Base-by-base conservation (phyloP, 2,888 invertebrate genomes). In the Seira ritae region DNA sequence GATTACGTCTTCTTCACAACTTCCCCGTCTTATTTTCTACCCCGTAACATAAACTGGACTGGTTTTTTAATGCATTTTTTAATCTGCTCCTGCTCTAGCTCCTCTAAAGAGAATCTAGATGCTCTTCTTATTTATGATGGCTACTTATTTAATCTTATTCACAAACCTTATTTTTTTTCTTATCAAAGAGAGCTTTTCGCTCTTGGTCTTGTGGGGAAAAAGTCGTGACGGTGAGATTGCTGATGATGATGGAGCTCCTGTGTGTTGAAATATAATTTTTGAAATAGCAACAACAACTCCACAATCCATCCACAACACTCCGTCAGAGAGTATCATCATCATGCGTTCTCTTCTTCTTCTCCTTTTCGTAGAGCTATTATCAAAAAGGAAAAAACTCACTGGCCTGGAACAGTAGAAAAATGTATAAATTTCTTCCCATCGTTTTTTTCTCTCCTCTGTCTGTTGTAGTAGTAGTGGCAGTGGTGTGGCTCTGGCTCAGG, bases 321-420 rank as follows among this genome's bases (percentile, higher is more conserved):
- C 2, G 31, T 31, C 31, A 31, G 31, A 31, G 3, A 31, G 31
- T 12, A 55, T 55, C 55, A 55, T 55, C 55, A 55, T 55, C 55
- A 55, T 73, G 22, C 23, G 31, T 55, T 23, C 15, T 70, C n/a
- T 20, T 65, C 65, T 2, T 6, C 4, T 19, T 65, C 12, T 65
- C 17, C 17, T 60, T 37, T 62, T 22, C 19, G 73, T 62, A 17
- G 67, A 50, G 76, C 46, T 55, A 55, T 55, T 73, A 74, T 70
- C 50, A 74, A 74, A 72, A 70, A 81, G 71, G 81, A 71, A 82
- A 77, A 81, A 82, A 82, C 82, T 82, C 82, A 82, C 82, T 82
- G 82, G 82, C 82, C 82, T 82, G 82, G 82, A 82, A 82, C 82
- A 82, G 82, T 82, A 82, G 82, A 82, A 82, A 82, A 82, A 82